Conservation (phyloP, 2,797 vertebrate species). For the Echeneis naucrates region DNA sequence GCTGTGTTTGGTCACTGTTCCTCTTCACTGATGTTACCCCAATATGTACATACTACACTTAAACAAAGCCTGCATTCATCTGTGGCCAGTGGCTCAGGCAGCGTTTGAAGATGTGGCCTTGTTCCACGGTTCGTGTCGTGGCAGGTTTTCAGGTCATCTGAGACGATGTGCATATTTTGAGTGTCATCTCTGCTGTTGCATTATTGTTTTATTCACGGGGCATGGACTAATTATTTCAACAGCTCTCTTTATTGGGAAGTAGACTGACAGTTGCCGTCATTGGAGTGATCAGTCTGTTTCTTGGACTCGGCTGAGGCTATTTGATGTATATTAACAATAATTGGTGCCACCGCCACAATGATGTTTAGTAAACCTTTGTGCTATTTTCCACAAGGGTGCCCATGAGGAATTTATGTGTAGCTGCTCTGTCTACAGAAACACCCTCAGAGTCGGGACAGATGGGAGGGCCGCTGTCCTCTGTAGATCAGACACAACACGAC, state of each 20-base stretch:
- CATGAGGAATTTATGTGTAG: slow-evolving; percentile 94
- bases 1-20: slow-evolving; percentile 26
- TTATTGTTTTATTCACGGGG: slow-evolving; percentile 83
- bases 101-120: slow-evolving; percentile 49
- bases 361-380: slow-evolving; percentile 88
- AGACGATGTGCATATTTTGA: slow-evolving; percentile 81
- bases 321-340: slow-evolving; percentile 89
- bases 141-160: slow-evolving; percentile 80
- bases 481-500: slow-evolving; percentile 86
- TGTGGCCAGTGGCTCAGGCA: slow-evolving; percentile 24
- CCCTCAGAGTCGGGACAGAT: slow-evolving; percentile 88
- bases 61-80: slow-evolving; percentile 68
- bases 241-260: slow-evolving; percentile 74
- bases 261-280: slow-evolving; percentile 89
- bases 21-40: slow-evolving; percentile 36
- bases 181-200: slow-evolving; percentile 80
- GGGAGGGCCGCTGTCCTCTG: slow-evolving; percentile 88
- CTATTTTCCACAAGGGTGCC: slow-evolving; percentile 91
- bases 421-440: slow-evolving; percentile 87
- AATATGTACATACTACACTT: slow-evolving; percentile 45
- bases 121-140: slow-evolving; percentile 34
- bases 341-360: slow-evolving; percentile 85
- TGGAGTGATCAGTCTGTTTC: slow-evolving; percentile 86
- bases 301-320: slow-evolving; percentile 69
- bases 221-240: slow-evolving; percentile 87